A percentile compares a stretch with the other conserved stretches of the same genome.
Conservation (phyloP, 2,113 vertebrate species). For the Phylloscopus trochiloides region DNA sequence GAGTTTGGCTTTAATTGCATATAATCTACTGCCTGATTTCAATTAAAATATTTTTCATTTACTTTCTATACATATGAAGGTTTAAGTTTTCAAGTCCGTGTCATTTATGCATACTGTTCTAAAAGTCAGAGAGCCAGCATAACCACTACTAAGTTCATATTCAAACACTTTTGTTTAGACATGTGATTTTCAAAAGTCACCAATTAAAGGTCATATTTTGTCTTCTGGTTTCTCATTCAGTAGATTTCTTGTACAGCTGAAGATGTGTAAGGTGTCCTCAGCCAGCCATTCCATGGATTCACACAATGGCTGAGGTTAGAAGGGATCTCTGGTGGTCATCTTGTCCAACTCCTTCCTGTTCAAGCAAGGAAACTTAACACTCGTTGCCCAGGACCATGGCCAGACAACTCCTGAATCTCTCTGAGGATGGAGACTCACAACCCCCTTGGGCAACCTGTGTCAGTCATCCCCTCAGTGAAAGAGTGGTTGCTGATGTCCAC, state of each 20-base stretch:
- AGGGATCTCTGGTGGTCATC: background rate
- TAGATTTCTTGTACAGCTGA: background rate
- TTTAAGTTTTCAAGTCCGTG: background rate
- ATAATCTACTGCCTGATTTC: background rate
- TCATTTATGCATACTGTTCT: background rate
- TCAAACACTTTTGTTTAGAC: background rate
- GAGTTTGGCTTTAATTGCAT: background rate
- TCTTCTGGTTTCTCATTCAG: background rate
- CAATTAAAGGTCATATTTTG: background rate
- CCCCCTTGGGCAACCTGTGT: background rate
- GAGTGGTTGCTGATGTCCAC: background rate
- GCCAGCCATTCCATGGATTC: background rate
- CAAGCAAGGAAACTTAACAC: background rate
- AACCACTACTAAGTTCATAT: background rate
- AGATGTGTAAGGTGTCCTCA: background rate
- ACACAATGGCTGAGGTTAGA: background rate
- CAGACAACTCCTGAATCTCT: background rate
- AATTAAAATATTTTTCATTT: background rate
- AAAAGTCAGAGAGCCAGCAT: background rate
- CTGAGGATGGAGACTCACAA: background rate
- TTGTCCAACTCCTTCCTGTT: background rate
- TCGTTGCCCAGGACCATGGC: background rate
- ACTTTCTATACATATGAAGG: background rate
- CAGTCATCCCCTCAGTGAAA: background rate
- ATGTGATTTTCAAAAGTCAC: background rate